Evolutionary conservation across 2,888 invertebrate species (phyloP).

Genomic region (Lasioglossum lativentre): DNA sequence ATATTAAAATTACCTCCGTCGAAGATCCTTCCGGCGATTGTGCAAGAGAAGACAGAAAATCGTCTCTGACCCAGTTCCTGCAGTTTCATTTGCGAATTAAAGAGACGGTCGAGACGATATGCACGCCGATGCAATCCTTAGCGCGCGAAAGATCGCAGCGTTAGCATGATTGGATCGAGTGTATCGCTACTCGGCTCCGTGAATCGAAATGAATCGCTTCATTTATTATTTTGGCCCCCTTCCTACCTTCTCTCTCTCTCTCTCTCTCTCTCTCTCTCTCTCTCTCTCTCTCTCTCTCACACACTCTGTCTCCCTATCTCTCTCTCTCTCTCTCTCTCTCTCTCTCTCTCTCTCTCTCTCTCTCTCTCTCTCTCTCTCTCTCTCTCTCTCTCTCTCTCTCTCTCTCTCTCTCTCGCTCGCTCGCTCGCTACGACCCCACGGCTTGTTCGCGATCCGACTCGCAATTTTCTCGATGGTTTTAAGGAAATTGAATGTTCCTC

Average conservation of each 20-base stretch:
- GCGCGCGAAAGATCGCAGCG: background rate
- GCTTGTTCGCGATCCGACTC: background rate
- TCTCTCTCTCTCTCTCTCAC: too few species aligned
- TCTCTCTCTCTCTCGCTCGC: too few species aligned
- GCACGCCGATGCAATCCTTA: background rate
- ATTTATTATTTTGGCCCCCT: background rate
- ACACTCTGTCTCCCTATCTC: too few species aligned
- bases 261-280: too few species aligned
- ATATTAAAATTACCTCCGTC: conserved; percentile 45
- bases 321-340: too few species aligned
- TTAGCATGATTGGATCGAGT: conserved; percentile 10
- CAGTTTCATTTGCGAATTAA: conserved; percentile 16
- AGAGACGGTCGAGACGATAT: background rate
- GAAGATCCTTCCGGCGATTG: background rate
- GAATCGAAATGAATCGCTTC: background rate
- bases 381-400: too few species aligned
- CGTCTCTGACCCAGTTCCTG: background rate
- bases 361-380: too few species aligned
- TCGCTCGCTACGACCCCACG: background rate
- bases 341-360: too few species aligned
- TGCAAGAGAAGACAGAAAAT: background rate
- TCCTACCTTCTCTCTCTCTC: too few species aligned
- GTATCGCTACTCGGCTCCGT: background rate
- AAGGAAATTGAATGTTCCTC: conserved; percentile 3
- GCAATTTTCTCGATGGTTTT: conserved; percentile 6